These are phyloP conservation scores for Volucella bombylans DNA, from an alignment of 2,888 invertebrate genomes.

Conservation along the genomic window DNA sequence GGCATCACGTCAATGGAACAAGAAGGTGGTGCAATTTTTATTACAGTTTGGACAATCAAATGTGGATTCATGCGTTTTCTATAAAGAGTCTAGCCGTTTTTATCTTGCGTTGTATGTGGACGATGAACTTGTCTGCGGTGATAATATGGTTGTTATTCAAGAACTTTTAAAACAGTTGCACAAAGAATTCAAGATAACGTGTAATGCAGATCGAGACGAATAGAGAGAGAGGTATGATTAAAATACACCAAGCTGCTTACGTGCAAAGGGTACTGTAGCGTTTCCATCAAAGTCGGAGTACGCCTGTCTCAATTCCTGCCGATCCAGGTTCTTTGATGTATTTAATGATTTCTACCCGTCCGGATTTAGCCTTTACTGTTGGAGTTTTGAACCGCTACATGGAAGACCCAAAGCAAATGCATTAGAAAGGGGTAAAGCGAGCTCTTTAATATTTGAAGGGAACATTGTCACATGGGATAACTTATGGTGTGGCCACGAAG, in stretches of 20 bases:
- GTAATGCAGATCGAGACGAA: conserved; percentile 47
- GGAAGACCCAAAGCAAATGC: conserved; percentile 51
- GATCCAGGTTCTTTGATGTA: conserved; percentile 60
- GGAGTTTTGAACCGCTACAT: conserved; percentile 44
- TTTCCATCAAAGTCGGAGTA: conserved; percentile 28
- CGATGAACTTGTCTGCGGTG: no score
- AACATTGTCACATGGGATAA: no score
- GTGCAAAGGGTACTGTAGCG: no score
- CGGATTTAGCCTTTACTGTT: no score
- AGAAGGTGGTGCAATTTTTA: conserved; percentile 48
- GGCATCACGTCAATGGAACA: no score
- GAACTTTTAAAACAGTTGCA: no score
- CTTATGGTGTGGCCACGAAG: no score
- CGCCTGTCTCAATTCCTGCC: conserved; percentile 45
- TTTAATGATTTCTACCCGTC: conserved; percentile 34
- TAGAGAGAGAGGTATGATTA: conserved; percentile 13
- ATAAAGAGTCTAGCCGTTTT: conserved; percentile 32
- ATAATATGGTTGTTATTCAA: no score
- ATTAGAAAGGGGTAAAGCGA: conserved; percentile 26
- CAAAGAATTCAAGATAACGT: no score
- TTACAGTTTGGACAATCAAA: conserved; percentile 60
- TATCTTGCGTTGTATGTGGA: conserved; percentile 75
- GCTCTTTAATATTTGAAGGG: no score
- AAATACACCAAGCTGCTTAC: conserved; percentile 55
- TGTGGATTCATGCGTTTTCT: conserved; percentile 59